Evolutionary conservation across 2,888 invertebrate species (phyloP).

Genomic region (Dermolepida albohirtum): DNA sequence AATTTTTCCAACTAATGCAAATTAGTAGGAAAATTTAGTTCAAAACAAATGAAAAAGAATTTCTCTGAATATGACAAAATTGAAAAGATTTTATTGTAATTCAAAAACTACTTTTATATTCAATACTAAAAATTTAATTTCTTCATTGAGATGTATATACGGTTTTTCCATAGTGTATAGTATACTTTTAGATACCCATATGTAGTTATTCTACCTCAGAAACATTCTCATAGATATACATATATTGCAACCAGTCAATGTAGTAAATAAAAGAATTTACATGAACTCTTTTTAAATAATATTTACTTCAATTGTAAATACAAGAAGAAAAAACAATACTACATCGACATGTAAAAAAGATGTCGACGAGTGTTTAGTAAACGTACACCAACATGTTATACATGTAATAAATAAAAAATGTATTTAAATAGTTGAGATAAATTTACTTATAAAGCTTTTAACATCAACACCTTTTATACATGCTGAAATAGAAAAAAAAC

Average conservation of each 20-base stretch:
- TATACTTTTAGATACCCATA: neutral
- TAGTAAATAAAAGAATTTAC: conserved; percentile 11
- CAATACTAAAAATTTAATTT: too few relatives aligned
- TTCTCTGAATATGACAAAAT: too few relatives aligned
- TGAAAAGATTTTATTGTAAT: too few relatives aligned
- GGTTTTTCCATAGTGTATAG: too few relatives aligned
- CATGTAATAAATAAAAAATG: neutral
- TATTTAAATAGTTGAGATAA: too few relatives aligned
- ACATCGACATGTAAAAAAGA: neutral
- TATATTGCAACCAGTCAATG: neutral
- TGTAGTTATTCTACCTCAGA: neutral
- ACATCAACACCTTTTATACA: conserved; percentile 8
- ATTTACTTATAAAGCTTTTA: neutral
- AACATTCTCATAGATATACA: neutral
- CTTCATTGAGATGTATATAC: too few relatives aligned
- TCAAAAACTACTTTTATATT: too few relatives aligned
- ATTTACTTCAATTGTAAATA: conserved; percentile 23
- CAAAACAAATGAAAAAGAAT: neutral
- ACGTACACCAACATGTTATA: neutral
- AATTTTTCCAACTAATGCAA: too few relatives aligned
- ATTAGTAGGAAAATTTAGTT: neutral
- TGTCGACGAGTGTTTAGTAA: neutral
- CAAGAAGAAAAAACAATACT: conserved; percentile 12
- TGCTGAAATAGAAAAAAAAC: conserved; percentile 10
- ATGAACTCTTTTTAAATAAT: conserved; percentile 6